Evolutionary conservation across 1,140 invertebrate species (phyloP).

Genomic region (Aphelinus atriplicis): DNA sequence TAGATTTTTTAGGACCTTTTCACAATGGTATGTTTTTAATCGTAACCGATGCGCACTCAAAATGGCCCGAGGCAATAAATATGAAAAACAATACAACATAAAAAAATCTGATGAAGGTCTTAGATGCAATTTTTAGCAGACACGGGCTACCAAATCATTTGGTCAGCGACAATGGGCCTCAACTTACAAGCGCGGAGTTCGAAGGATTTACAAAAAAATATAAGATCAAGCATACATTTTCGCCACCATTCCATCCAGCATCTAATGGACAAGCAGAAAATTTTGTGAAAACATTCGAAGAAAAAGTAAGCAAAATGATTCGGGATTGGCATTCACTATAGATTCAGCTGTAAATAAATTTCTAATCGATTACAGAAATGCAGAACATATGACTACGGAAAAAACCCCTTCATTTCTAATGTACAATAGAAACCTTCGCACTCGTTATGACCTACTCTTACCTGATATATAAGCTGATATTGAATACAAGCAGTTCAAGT

Average conservation of each 20-base stretch:
- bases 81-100: slow-evolving; percentile 22
- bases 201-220: slow-evolving; percentile 43
- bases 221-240: slow-evolving; percentile 48
- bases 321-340: neutral
- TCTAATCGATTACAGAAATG: no score
- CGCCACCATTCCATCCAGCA: slow-evolving; percentile 51
- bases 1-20: slow-evolving; percentile 27
- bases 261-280: slow-evolving; percentile 55
- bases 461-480: no score
- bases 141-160: slow-evolving; percentile 42
- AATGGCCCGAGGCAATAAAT: slow-evolving; percentile 28
- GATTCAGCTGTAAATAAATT: no score
- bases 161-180: slow-evolving; percentile 35
- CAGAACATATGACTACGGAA: no score
- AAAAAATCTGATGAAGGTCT: slow-evolving; percentile 30
- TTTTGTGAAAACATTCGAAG: slow-evolving; percentile 51
- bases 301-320: slow-evolving; percentile 46
- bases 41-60: slow-evolving; percentile 27
- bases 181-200: slow-evolving; percentile 47
- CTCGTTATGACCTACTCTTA: no score
- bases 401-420: no score
- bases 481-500: no score
- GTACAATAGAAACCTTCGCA: no score
- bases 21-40: slow-evolving; percentile 21
- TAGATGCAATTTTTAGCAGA: slow-evolving; percentile 20